Evolutionary conservation across 2,797 vertebrate species (phyloP).

Genomic region (Pseudomugil tenellus): DNA sequence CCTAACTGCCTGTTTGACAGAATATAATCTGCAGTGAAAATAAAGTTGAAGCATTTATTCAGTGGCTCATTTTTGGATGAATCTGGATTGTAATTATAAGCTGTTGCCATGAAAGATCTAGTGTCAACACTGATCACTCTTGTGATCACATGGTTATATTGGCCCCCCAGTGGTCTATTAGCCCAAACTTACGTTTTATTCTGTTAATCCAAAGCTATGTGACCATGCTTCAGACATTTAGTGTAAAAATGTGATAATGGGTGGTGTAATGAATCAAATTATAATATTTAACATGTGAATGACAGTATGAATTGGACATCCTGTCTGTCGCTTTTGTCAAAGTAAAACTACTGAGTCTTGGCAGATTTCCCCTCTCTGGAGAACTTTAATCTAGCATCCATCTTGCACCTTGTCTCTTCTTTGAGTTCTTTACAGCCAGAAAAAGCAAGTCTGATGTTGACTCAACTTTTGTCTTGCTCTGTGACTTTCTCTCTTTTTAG

Average conservation of each 20-base stretch:
- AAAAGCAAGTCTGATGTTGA: too few species aligned
- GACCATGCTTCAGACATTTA: neutral
- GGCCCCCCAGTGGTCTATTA: neutral
- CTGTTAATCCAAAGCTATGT: neutral
- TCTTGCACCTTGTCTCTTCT: too few species aligned
- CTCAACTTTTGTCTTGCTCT: too few species aligned
- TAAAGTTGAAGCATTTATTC: neutral
- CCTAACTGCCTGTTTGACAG: neutral
- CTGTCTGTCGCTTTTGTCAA: neutral
- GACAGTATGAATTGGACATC: neutral
- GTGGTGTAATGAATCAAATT: neutral
- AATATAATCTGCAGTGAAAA: neutral
- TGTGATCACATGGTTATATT: conserved; percentile 15
- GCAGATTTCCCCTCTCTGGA: neutral
- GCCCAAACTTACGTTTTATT: neutral
- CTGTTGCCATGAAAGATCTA: conserved; percentile 31
- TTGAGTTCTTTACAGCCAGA: too few species aligned
- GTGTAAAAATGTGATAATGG: neutral
- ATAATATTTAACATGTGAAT: neutral
- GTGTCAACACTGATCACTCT: conserved; percentile 1
- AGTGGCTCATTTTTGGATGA: conserved; percentile 4
- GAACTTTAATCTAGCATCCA: too few species aligned
- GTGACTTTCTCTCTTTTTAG: too few species aligned
- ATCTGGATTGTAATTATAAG: conserved; percentile 10
- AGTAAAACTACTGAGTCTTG: neutral